These are phyloP conservation scores for Caenorhabditis becei DNA, from an alignment of 2,888 invertebrate genomes.

Conservation along the genomic window DNA sequence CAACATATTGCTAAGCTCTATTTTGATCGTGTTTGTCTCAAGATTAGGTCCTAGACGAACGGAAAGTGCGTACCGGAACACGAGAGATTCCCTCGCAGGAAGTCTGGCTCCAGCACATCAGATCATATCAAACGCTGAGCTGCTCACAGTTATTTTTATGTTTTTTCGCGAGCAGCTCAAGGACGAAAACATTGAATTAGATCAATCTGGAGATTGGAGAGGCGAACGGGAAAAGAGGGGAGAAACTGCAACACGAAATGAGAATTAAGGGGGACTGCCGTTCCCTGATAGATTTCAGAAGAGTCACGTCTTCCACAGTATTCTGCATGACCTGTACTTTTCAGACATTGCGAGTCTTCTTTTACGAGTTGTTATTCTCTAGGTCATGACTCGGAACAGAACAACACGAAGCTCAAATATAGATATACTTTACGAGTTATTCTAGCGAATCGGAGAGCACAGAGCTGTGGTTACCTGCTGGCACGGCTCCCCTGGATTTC, in stretches of 20 bases:
- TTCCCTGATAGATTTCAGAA: no score
- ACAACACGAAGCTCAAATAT: conserved; percentile 1
- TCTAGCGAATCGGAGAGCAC: background rate
- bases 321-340: background rate
- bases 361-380: background rate
- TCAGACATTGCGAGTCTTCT: background rate
- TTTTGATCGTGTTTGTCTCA: no score
- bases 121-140: background rate
- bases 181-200: conserved; percentile 12
- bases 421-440: background rate
- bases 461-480: conserved; percentile 28
- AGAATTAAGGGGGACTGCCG: no score
- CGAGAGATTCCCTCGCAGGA: background rate
- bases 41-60: no score
- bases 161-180: conserved; percentile 4
- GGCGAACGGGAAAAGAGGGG: no score
- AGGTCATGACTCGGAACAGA: conserved; percentile 3
- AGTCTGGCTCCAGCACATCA: background rate
- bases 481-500: background rate
- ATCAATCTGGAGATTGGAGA: conserved; percentile 15
- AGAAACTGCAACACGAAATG: no score
- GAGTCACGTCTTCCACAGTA: background rate
- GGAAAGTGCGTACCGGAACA: background rate
- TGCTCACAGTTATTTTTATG: conserved; percentile 21
- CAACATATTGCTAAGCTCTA: no score